These are phyloP conservation scores for Sternotherus odoratus DNA, from an alignment of 2,797 vertebrate genomes.

Conservation along the genomic window DNA sequence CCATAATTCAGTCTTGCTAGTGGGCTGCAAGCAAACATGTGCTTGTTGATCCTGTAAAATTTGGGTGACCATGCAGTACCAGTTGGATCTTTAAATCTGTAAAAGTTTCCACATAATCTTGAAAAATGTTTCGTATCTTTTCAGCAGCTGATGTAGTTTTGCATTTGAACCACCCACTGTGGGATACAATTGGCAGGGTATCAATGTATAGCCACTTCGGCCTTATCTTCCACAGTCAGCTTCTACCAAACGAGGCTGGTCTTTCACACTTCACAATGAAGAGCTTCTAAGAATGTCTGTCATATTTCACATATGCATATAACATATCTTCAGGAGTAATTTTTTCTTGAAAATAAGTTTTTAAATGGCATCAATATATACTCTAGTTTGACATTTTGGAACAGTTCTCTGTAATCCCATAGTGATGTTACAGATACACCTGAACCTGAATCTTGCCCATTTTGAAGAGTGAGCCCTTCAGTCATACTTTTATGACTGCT, in stretches of 20 bases:
- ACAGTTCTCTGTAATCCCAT: background rate
- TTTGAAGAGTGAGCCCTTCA: background rate
- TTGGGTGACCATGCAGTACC: background rate
- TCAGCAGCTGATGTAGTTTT: background rate
- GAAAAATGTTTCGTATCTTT: background rate
- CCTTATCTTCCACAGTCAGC: background rate
- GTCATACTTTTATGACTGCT: background rate
- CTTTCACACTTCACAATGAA: background rate
- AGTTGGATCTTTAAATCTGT: background rate
- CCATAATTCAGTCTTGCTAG: background rate
- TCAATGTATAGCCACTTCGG: background rate
- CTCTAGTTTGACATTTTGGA: background rate
- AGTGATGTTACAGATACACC: background rate
- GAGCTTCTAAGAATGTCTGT: background rate
- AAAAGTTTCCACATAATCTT: background rate
- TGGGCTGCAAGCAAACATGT: background rate
- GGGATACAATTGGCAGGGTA: background rate
- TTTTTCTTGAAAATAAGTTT: background rate
- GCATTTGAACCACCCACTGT: background rate
- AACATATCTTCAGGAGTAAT: background rate
- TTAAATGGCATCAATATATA: background rate
- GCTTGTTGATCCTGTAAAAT: slow-evolving; percentile 22
- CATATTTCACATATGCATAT: too few species aligned
- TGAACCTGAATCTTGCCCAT: background rate
- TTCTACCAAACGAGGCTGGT: background rate